A percentile compares a stretch with the other conserved stretches of the same genome.
These are phyloP conservation scores for Pentamera pediparva DNA, from an alignment of 53 echinoderm and acorn worm genomes.

Conservation along the genomic window DNA sequence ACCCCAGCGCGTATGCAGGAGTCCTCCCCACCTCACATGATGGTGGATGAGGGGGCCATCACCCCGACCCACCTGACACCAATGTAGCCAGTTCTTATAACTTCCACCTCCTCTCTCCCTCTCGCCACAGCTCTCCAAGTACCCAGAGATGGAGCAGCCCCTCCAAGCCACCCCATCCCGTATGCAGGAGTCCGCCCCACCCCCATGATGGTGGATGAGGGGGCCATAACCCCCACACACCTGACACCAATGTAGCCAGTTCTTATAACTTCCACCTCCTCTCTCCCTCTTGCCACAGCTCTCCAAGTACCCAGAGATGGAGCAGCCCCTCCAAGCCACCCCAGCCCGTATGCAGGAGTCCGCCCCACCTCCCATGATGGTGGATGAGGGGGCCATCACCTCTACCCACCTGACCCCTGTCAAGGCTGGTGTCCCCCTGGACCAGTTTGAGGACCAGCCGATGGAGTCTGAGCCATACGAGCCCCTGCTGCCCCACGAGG, in stretches of 20 bases:
- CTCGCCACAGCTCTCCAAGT: not conserved
- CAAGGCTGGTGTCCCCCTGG: constrained; percentile 13
- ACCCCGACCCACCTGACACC: constrained; percentile 18
- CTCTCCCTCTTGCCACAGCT: not conserved
- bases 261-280: not conserved
- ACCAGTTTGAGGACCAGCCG: constrained; percentile 1
- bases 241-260: no score
- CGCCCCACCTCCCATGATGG: not conserved
- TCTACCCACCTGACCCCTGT: constrained; percentile 22
- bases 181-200: no score
- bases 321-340: constrained; percentile 11
- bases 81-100: no score
- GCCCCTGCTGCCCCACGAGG: constrained; percentile 40
- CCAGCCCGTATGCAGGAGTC: constrained; percentile 4
- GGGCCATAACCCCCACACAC: no score
- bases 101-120: no score
- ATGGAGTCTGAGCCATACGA: constrained; percentile 30
- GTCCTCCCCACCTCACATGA: not conserved
- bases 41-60: not conserved
- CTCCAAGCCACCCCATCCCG: not conserved
- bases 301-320: constrained; percentile 12
- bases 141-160: constrained; percentile 15
- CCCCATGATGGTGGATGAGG: no score
- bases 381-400: not conserved
- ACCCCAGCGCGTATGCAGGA: not conserved